Conservation (phyloP, 1,140 invertebrate species). For the Zaprionus africanus region DNA sequence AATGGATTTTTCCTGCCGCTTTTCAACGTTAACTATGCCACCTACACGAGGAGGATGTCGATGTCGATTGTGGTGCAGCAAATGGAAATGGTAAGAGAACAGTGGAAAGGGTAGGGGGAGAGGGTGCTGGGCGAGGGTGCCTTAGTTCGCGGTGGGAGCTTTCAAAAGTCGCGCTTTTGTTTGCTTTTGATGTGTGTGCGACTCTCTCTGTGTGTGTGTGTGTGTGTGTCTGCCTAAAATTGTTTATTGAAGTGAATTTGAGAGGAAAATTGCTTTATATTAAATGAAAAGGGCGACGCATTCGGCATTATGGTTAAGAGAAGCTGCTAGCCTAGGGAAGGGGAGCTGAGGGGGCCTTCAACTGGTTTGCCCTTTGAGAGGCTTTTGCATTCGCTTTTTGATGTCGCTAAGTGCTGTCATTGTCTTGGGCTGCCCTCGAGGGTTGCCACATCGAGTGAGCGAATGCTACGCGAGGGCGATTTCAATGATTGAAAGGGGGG, state of each 20-base stretch:
- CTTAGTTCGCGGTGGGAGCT: conserved; percentile 25
- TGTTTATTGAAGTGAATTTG: conserved; percentile 80
- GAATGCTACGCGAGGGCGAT: background rate
- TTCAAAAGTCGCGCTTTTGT: conserved; percentile 46
- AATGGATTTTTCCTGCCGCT: conserved; percentile 5
- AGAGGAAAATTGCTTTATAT: conserved; percentile 81
- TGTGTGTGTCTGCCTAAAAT: conserved; percentile 53
- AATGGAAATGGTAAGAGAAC: background rate
- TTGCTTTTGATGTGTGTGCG: conserved; percentile 39
- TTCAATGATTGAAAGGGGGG: conserved; percentile 27
- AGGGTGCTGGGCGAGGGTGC: background rate
- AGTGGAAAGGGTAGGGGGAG: background rate
- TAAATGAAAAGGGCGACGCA: conserved; percentile 64
- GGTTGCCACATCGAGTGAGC: conserved; percentile 20
- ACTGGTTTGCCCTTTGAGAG: conserved; percentile 40
- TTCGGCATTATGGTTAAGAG: conserved; percentile 47
- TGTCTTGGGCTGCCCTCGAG: conserved; percentile 48
- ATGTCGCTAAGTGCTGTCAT: conserved; percentile 57
- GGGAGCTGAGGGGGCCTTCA: background rate
- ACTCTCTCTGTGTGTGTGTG: conserved; percentile 21
- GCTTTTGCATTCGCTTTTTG: conserved; percentile 55
- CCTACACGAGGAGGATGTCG: background rate
- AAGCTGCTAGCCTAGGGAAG: conserved; percentile 1
- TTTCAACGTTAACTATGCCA: background rate
- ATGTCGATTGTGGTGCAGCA: conserved; percentile 23